Base-by-base conservation (phyloP, 2,113 vertebrate species). In the Dendrocopos noguchii region DNA sequence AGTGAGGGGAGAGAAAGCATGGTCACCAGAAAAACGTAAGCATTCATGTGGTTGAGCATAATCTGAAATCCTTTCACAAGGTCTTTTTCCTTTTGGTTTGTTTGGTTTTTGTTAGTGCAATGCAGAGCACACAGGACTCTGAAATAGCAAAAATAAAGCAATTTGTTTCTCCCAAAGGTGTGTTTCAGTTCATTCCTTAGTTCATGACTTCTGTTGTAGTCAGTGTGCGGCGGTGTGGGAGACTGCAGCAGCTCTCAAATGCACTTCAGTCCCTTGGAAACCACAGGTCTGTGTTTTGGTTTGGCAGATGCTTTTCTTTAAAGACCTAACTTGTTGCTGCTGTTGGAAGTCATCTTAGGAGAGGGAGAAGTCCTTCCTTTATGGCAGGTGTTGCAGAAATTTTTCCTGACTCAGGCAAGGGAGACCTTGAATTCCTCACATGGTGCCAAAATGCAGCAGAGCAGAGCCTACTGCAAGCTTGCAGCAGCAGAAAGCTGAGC, bases 361-460 rank as follows among this genome's bases (percentile, higher is more conserved):
- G 50, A 52, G n/a, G 15, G 78, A 71, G 46, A 71, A 85, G 56
- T 22, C 79, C 46, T 71, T 36, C 46, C 29, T 74, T 17, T 74
- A 5, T 1, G 3, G 28, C 44, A 86, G 31, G 31, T 36, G 39
- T 29, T 78, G 73, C 66, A 88, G 82, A 83, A 80, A 27, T 67
- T 47, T 80, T 64, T 74, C 72, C 28, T 0, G 2, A 10, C 28
- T 42, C 0, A 0, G 55, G 36, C 2, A 11, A 25, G 59, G 9
- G 64, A 18, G 55, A 29, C 1, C 50, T 27, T 4, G 12, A 68
- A 66, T 91, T 81, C 67, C 55, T 79, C 2, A 1, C 0, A 0
- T 20, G 78, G 29, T 8, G 20, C 67, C 68, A 53, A 21, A 17
- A 20, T 22, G 50, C 80, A 6, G 57, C n/a, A 22, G 74, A 1